Conservation (phyloP, 2,113 vertebrate genomes). For the Arothron firmamentum region DNA sequence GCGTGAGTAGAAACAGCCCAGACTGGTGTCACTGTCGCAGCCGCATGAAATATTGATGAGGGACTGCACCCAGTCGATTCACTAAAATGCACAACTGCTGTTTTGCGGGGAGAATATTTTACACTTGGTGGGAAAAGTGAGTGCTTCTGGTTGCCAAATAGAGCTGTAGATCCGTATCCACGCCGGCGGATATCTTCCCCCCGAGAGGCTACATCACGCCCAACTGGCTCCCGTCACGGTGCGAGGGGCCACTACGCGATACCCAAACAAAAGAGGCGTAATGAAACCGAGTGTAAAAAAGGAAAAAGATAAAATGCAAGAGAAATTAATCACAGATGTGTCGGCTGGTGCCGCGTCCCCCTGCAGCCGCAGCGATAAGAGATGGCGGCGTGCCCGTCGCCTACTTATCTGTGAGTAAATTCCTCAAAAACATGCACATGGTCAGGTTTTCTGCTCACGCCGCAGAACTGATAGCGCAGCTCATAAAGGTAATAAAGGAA, state of each 20-base stretch:
- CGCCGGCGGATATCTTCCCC: neutral
- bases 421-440: slow-evolving; percentile 30
- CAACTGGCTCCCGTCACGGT: neutral
- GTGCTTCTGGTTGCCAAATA: slow-evolving; percentile 8
- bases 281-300: neutral
- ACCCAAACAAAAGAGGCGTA: neutral
- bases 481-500: slow-evolving; percentile 45
- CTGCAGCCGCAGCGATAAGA: slow-evolving; percentile 15
- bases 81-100: slow-evolving; percentile 26
- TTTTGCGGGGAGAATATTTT: slow-evolving; percentile 15
- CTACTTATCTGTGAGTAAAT: slow-evolving; percentile 6
- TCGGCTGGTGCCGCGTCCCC: neutral
- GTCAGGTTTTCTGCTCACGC: slow-evolving; percentile 23
- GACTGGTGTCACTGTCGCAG: slow-evolving; percentile 27
- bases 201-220: slow-evolving; percentile 13
- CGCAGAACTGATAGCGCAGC: slow-evolving; percentile 39
- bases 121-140: slow-evolving; percentile 36
- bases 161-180: slow-evolving; percentile 36
- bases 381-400: slow-evolving; percentile 9
- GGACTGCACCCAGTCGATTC: slow-evolving; percentile 17
- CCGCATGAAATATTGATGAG: slow-evolving; percentile 43
- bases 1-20: too few species aligned
- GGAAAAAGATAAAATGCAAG: neutral
- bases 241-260: neutral
- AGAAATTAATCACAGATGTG: slow-evolving; percentile 22